Base-by-base conservation (phyloP, 2,888 invertebrate species). In the Elgonia sp. region DNA sequence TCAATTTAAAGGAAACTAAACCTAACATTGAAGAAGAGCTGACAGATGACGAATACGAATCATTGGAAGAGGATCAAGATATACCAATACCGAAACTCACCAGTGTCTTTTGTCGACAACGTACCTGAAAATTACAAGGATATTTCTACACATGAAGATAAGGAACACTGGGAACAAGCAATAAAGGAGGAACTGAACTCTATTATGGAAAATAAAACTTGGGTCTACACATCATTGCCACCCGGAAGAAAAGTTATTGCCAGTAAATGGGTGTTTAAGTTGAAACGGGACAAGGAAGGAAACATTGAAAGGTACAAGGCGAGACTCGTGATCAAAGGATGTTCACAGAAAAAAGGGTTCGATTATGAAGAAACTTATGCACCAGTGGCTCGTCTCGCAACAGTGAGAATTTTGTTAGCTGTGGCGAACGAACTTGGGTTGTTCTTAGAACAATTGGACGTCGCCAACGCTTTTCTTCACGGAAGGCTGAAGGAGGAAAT, bases 401-500 rank as follows among this genome's bases (percentile, higher is more conserved):
- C 91, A 9, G 2, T 86, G 37, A 83, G 89, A 46, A 79, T 55
- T 14, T 37, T 88, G 3, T 60, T 89, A 7, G 20, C 63, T 7
- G 73, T 91, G 12, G 65, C 70, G 14, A 82, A 81, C 8, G 82
- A 91, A 39, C 70, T 83, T 42, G 62, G 82, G 55, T 55, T 91
- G 10, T 10, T 69, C 18, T 63, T 89, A 2, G 20, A 77, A 42
- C 92, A 92, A 70, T 81, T 92, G 85, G 92, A 93, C 84, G 92
- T 93, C 14, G 91, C 90, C 83, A 90, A 89, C 75, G 92, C 92
- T 0, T 93, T 93, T 86, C 83, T 93, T n/a, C 90, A 92, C 85
- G 92, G 93, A 18, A 79, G 83, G 69, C 42, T 92, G 9, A 72
- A 90, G 20, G 91, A 91, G 67, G 89, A 91, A 20, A 77, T 92